Evolutionary conservation across 2,888 invertebrate genomes (phyloP).

Genomic region (Sinodicranocentrus sp.): DNA sequence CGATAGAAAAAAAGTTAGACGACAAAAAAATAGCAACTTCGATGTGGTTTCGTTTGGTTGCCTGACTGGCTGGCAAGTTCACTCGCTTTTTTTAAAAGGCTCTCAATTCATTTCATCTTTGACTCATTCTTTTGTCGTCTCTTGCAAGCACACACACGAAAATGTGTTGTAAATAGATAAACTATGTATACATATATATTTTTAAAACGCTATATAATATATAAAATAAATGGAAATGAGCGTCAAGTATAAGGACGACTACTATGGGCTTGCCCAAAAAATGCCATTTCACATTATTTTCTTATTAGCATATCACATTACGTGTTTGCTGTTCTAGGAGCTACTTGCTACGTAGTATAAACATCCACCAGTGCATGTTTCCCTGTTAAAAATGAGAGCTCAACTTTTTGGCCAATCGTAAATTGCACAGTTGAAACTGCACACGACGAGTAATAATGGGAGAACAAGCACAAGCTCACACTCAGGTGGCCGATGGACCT

Average conservation of each 20-base stretch:
- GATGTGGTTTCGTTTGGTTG: slow-evolving; percentile 47
- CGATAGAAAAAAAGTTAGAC: neutral
- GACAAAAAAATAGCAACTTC: slow-evolving; percentile 1
- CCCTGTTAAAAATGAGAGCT: slow-evolving; percentile 25
- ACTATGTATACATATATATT: neutral
- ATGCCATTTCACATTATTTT: slow-evolving; percentile 36
- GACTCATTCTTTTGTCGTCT: slow-evolving; percentile 41
- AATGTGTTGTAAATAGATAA: neutral
- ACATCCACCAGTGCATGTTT: neutral
- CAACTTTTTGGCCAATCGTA: slow-evolving; percentile 7
- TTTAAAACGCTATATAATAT: too few species aligned
- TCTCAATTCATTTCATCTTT: slow-evolving; percentile 21
- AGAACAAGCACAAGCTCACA: neutral
- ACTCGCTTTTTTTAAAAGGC: slow-evolving; percentile 21
- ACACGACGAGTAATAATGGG: neutral
- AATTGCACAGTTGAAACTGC: neutral
- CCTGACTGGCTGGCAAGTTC: slow-evolving; percentile 58
- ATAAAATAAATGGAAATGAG: neutral
- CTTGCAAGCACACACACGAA: too few species aligned
- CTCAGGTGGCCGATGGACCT: slow-evolving; percentile 20
- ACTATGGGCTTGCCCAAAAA: slow-evolving; percentile 44
- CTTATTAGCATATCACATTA: slow-evolving; percentile 50
- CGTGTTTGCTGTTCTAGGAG: slow-evolving; percentile 13
- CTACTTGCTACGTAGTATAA: neutral
- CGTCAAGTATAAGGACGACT: neutral